These are phyloP conservation scores for Cichladusa arquata DNA, from an alignment of 2,113 vertebrate genomes.

Conservation along the genomic window DNA sequence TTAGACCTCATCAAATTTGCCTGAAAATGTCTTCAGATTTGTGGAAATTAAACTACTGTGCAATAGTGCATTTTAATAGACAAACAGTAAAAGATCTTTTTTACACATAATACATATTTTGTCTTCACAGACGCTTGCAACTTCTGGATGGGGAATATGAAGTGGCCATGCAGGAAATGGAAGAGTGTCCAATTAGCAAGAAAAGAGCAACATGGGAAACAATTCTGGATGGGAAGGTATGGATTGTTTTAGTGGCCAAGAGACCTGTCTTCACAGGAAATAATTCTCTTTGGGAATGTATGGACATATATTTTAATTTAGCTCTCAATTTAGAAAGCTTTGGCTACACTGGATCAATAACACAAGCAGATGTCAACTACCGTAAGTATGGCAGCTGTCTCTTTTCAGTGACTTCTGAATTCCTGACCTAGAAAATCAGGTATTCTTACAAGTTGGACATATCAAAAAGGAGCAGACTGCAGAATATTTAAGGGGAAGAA, in stretches of 20 bases:
- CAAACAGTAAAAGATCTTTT: not conserved
- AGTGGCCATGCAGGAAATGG: conserved; percentile 98
- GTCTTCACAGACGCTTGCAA: conserved; percentile 84
- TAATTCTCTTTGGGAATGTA: not conserved
- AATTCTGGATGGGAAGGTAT: conserved; percentile 95
- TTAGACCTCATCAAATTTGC: not conserved
- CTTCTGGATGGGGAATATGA: conserved; percentile 97
- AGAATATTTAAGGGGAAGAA: not conserved
- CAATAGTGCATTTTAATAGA: not conserved
- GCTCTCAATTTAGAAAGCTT: not conserved
- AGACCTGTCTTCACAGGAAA: not conserved
- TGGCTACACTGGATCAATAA: not conserved
- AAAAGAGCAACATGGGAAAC: conserved; percentile 99
- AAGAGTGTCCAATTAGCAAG: conserved; percentile 96
- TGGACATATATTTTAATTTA: not conserved
- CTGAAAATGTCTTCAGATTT: not conserved
- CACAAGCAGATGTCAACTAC: not conserved
- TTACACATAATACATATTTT: not conserved
- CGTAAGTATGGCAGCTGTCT: not conserved
- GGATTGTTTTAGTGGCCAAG: not conserved
- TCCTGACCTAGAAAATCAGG: not conserved
- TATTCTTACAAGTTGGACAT: not conserved
- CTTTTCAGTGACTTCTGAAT: not conserved
- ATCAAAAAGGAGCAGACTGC: not conserved
- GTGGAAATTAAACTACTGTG: not conserved